phyloP scores from a whole-genome alignment of 2,888 invertebrate species.

The Drosophila anomelani region DNA sequence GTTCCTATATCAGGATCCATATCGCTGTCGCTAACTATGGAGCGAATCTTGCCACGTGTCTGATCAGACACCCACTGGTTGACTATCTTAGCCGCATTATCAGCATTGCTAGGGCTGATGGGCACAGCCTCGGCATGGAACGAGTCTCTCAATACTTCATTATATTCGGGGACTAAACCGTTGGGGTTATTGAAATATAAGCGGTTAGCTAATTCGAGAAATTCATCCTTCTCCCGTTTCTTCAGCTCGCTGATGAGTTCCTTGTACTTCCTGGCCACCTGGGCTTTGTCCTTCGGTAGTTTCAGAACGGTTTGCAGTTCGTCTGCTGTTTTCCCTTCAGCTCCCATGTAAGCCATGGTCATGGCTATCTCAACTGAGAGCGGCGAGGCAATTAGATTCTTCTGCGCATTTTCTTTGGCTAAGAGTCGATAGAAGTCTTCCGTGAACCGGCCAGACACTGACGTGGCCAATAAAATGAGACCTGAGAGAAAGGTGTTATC shows the following conservation, averaged over 20 bases:
- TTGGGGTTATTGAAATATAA: neutral
- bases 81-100: neutral
- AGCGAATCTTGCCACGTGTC: neutral
- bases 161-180: neutral
- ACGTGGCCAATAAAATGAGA: constrained; percentile 6
- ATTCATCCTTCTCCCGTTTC: neutral
- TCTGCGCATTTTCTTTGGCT: neutral
- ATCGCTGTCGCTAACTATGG: rapidly evolving
- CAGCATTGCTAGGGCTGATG: neutral
- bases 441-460: constrained; percentile 7
- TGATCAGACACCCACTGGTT: constrained; percentile 4
- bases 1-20: rapidly evolving
- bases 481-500: neutral
- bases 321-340: constrained; percentile 4
- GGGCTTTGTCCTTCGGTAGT: neutral
- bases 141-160: neutral
- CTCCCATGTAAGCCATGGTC: constrained; percentile 20
- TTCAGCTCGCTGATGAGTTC: neutral
- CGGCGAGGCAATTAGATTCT: constrained; percentile 2
- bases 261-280: neutral
- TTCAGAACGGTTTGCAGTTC: neutral
- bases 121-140: constrained; percentile 4
- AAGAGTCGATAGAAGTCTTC: constrained; percentile 9
- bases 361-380: constrained; percentile 1
- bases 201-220: constrained; percentile 10